Evolutionary conservation across 2,888 invertebrate genomes (phyloP).

Genomic region (Pristionchus japonicus): DNA sequence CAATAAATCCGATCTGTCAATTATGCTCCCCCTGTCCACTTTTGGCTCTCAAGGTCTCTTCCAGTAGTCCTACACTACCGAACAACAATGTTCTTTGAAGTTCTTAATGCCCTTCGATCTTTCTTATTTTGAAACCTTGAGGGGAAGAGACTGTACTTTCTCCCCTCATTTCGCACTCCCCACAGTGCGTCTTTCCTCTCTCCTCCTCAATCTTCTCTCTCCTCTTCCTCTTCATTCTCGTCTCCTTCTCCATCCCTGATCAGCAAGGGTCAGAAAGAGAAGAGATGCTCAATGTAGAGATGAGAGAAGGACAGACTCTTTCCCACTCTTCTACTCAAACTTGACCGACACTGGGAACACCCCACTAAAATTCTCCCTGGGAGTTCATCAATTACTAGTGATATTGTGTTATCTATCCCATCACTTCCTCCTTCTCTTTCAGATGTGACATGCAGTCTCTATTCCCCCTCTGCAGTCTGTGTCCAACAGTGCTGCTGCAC

Average conservation of each 20-base stretch:
- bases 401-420: too few relatives aligned
- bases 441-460: slow-evolving; percentile 32
- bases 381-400: too few relatives aligned
- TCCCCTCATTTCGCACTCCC: neutral
- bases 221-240: too few relatives aligned
- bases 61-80: neutral
- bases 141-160: neutral
- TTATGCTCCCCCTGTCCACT: neutral
- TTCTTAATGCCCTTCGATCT: neutral
- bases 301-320: neutral
- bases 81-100: neutral
- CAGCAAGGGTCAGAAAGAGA: neutral
- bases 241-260: too few relatives aligned
- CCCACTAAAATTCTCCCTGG: neutral
- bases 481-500: slow-evolving; percentile 42
- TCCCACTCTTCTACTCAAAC: neutral
- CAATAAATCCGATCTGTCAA: too few relatives aligned
- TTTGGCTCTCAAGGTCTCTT: neutral
- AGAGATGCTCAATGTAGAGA: neutral
- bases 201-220: too few relatives aligned
- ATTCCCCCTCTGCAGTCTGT: slow-evolving; percentile 11
- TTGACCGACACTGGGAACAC: neutral
- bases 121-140: neutral
- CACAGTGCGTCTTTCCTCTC: neutral
- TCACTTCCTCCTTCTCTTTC: neutral